phyloP scores from a whole-genome alignment of 1,140 invertebrate genomes.

The Drosophila arizonae region DNA sequence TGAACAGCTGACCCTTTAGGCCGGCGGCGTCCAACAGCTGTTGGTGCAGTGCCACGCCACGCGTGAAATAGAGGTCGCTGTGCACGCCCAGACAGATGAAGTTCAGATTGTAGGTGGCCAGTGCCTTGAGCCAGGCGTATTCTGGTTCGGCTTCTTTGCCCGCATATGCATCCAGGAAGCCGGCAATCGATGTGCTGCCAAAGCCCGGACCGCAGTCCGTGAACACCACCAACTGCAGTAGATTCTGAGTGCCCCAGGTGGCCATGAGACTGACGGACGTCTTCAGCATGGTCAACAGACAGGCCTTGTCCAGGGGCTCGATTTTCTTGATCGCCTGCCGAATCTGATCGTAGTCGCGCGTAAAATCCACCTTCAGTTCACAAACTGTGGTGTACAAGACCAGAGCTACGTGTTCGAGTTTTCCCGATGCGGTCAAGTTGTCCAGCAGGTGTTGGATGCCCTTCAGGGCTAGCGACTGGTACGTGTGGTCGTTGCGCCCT shows the following conservation, averaged over 20 bases:
- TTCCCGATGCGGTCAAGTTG: conserved; percentile 90
- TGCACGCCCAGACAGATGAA: conserved; percentile 87
- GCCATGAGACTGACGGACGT: conserved; percentile 64
- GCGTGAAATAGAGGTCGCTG: conserved; percentile 83
- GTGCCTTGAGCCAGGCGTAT: conserved; percentile 87
- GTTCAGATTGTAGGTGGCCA: conserved; percentile 90
- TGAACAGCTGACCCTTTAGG: conserved; percentile 71
- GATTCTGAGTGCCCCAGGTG: conserved; percentile 76
- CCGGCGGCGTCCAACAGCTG: conserved; percentile 65
- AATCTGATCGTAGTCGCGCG: conserved; percentile 77
- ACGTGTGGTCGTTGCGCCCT: conserved; percentile 84
- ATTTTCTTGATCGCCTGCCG: conserved; percentile 78
- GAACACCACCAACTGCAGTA: conserved; percentile 71
- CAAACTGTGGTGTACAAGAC: conserved; percentile 92
- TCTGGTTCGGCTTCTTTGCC: conserved; percentile 65
- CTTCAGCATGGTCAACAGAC: conserved; percentile 67
- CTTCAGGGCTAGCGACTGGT: conserved; percentile 90
- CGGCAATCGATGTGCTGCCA: conserved; percentile 65
- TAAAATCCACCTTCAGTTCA: conserved; percentile 84
- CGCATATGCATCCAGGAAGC: conserved; percentile 51
- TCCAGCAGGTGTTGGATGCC: conserved; percentile 94
- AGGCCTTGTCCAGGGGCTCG: conserved; percentile 71
- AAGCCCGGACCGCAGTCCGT: conserved; percentile 80
- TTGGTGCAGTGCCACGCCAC: conserved; percentile 70
- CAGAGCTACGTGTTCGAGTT: conserved; percentile 95